Conservation (phyloP, 2,797 vertebrate species). For the Cephalopachus bancanus region DNA sequence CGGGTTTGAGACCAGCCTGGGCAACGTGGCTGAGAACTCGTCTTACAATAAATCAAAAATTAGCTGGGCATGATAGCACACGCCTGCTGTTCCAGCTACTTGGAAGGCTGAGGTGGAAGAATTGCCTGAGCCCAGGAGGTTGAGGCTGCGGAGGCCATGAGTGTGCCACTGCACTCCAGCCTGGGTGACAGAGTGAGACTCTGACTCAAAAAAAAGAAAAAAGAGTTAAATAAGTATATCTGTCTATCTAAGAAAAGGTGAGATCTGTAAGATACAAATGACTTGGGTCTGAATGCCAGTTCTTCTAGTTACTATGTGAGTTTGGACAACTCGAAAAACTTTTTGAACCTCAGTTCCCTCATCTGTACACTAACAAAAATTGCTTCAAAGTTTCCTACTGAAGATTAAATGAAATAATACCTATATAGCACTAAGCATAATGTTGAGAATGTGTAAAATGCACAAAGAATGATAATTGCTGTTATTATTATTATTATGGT, state of each 20-base stretch:
- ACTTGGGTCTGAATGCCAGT: not conserved
- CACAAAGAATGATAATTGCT: not conserved
- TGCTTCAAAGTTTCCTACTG: slow-evolving; percentile 15
- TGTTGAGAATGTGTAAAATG: not conserved
- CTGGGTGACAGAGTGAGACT: too few relatives aligned
- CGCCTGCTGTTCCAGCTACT: too few relatives aligned
- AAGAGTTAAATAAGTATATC: not conserved
- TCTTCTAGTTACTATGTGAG: not conserved
- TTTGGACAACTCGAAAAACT: not conserved
- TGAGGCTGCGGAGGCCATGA: too few relatives aligned
- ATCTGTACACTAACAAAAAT: not conserved
- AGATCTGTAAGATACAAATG: not conserved
- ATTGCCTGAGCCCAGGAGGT: too few relatives aligned
- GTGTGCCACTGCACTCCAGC: too few relatives aligned
- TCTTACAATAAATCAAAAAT: too few relatives aligned
- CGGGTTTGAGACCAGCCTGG: too few relatives aligned
- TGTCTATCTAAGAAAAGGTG: slow-evolving; percentile 6
- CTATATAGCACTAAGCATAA: not conserved
- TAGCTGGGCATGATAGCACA: too few relatives aligned
- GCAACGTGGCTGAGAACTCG: too few relatives aligned
- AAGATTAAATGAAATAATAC: not conserved
- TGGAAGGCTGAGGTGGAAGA: too few relatives aligned
- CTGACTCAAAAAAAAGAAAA: too few relatives aligned
- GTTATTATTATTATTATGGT: not conserved
- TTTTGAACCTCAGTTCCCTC: not conserved